Evolutionary conservation across 2,113 vertebrate species (phyloP).

Genomic region (Micromys minutus): DNA sequence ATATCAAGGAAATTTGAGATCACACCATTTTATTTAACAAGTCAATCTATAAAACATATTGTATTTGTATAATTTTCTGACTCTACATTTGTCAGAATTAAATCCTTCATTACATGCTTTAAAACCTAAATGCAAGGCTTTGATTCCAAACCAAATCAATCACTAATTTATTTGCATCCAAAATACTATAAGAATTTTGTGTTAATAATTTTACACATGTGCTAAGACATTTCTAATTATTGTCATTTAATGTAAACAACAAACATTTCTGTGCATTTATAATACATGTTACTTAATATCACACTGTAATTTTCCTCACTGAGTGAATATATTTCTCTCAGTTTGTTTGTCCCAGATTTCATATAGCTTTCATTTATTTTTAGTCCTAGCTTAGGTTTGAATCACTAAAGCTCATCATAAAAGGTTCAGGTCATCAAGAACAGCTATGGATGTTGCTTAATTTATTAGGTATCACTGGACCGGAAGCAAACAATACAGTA

Average conservation of each 20-base stretch:
- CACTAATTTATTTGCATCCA: background rate
- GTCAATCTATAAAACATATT: background rate
- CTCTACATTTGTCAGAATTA: background rate
- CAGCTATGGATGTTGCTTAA: background rate
- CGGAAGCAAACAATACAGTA: background rate
- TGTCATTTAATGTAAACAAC: slow-evolving; percentile 17
- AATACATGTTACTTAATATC: background rate
- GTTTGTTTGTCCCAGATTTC: background rate
- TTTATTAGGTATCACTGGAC: background rate
- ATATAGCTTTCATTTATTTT: background rate
- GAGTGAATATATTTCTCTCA: background rate
- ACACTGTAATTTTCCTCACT: background rate
- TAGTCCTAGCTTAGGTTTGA: background rate
- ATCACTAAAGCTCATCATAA: background rate
- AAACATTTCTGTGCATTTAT: background rate
- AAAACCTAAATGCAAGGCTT: slow-evolving; percentile 20
- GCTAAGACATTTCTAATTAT: background rate
- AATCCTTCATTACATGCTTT: background rate
- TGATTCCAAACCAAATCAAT: background rate
- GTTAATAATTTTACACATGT: slow-evolving; percentile 1
- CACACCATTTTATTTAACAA: slow-evolving; percentile 30
- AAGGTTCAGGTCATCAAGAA: background rate
- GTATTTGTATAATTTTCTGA: background rate
- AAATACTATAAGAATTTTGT: background rate
- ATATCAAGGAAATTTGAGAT: slow-evolving; percentile 42